phyloP scores from a whole-genome alignment of 2,888 invertebrate species.

The Drosophila emarginata region DNA sequence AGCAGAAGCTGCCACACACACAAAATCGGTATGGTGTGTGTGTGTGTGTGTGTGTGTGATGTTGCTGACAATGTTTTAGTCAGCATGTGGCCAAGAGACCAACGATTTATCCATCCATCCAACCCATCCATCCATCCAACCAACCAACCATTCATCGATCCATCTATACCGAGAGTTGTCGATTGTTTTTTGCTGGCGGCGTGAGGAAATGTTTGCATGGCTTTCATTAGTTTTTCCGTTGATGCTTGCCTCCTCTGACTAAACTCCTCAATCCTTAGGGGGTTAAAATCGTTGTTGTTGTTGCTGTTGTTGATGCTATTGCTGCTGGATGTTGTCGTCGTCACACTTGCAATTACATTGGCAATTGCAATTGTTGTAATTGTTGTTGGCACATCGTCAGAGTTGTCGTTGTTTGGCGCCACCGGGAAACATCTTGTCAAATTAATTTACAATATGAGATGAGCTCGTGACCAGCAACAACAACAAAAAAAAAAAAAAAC shows the following conservation, averaged over 20 bases:
- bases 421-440: constrained; percentile 70
- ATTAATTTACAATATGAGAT: constrained; percentile 65
- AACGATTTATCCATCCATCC: constrained; percentile 69
- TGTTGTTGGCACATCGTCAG: constrained; percentile 74
- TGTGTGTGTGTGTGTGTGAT: too few species aligned
- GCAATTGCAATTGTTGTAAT: constrained; percentile 74
- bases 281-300: constrained; percentile 18
- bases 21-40: constrained; percentile 26
- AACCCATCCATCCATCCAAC: constrained; percentile 34
- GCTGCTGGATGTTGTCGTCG: constrained; percentile 37
- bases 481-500: constrained; percentile 2
- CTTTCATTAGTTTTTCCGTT: constrained; percentile 75
- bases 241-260: constrained; percentile 34
- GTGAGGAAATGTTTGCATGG: constrained; percentile 81
- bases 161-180: constrained; percentile 59
- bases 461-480: constrained; percentile 41
- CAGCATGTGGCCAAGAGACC: constrained; percentile 67
- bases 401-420: constrained; percentile 43
- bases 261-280: constrained; percentile 51
- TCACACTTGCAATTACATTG: constrained; percentile 76
- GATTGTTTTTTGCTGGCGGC: constrained; percentile 71
- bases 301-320: constrained; percentile 28
- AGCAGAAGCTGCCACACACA: constrained; percentile 43
- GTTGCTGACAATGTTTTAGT: constrained; percentile 57
- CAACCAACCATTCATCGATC: too few species aligned